Evolutionary conservation across 2,888 invertebrate species (phyloP).

Genomic region (Allophyes oxyacanthae): DNA sequence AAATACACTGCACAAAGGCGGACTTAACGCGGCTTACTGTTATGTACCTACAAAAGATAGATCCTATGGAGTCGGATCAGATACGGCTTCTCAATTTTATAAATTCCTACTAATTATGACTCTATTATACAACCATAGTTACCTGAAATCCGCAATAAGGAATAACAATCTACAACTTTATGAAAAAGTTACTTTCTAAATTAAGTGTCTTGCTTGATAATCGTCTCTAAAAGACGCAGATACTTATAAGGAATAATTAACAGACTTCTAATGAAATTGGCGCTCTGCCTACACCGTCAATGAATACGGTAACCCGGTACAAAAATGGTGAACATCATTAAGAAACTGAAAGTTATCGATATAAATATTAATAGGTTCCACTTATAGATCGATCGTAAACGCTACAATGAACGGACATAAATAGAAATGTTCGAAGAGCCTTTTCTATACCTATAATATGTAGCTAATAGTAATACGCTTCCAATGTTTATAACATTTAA

Average conservation of each 20-base stretch:
- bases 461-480: slow-evolving; percentile 30
- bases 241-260: slow-evolving; percentile 27
- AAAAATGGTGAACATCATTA: slow-evolving; percentile 23
- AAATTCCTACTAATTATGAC: too few relatives aligned
- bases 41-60: too few relatives aligned
- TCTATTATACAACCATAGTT: too few relatives aligned
- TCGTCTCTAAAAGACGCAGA: slow-evolving; percentile 15
- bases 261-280: slow-evolving; percentile 25
- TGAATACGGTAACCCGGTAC: slow-evolving; percentile 21
- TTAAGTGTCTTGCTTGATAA: slow-evolving; percentile 14
- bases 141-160: background rate
- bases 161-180: background rate
- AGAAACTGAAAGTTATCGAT: slow-evolving; percentile 43
- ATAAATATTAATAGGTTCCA: slow-evolving; percentile 35
- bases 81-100: too few relatives aligned
- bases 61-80: too few relatives aligned
- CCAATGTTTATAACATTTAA: slow-evolving; percentile 46
- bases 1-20: too few relatives aligned
- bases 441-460: slow-evolving; percentile 26
- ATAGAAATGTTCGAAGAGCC: slow-evolving; percentile 11
- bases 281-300: slow-evolving; percentile 40
- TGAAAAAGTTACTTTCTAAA: slow-evolving; percentile 27
- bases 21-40: too few relatives aligned
- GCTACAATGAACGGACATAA: slow-evolving; percentile 10
- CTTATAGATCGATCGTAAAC: slow-evolving; percentile 22